Evolutionary conservation across 2,113 vertebrate species (phyloP).

Genomic region (Camelus dromedarius): DNA sequence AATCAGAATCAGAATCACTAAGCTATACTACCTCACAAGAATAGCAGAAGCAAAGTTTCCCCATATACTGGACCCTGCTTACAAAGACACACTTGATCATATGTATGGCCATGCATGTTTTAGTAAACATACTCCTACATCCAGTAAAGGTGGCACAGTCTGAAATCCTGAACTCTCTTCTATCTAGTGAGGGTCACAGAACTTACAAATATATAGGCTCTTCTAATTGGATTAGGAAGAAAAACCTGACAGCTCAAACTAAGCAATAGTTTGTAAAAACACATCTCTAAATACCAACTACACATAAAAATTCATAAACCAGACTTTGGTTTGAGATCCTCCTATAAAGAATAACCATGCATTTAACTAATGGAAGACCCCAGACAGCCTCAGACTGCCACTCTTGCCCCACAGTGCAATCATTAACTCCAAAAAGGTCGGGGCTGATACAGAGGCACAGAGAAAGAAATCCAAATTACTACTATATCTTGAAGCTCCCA

Average conservation of each 20-base stretch:
- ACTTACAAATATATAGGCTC: neutral
- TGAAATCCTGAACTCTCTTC: neutral
- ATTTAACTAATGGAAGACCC: neutral
- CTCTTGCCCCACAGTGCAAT: neutral
- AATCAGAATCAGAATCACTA: neutral
- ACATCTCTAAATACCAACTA: neutral
- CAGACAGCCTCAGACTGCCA: neutral
- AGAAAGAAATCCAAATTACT: neutral
- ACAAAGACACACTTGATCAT: neutral
- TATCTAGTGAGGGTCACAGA: neutral
- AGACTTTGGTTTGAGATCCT: neutral
- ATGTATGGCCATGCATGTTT: neutral
- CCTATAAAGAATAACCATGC: neutral
- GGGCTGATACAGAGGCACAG: neutral
- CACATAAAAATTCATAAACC: neutral
- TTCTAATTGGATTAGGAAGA: neutral
- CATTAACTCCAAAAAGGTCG: neutral
- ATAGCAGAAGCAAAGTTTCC: neutral
- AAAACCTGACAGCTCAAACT: constrained; percentile 7
- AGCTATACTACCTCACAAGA: neutral
- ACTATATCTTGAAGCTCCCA: neutral
- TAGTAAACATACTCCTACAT: neutral
- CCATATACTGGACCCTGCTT: neutral
- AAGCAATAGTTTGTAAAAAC: neutral
- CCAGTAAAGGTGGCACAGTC: neutral